Base-by-base conservation (phyloP, 2,113 vertebrate species). In the Siniperca knerii region DNA sequence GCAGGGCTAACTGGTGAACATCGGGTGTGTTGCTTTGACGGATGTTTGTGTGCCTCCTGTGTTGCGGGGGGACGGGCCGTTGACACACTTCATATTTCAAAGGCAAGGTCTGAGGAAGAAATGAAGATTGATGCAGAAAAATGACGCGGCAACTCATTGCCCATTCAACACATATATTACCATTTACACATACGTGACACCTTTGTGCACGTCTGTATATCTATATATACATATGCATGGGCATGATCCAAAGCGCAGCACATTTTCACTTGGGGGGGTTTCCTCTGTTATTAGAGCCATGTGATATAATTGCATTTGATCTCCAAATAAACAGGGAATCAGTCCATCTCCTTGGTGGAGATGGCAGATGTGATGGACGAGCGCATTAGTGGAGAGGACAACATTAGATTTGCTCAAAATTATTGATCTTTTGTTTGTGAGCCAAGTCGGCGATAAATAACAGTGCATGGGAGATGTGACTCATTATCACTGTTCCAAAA, bases 371-470 rank as follows among this genome's bases (percentile, higher is more conserved):
- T 96, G 96, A 96, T 96, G 95, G 95, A 96, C 94, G 95, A 96
- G 94, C 95, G 81, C 95, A 96, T 96, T 96, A 96, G 95, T 90
- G 90, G 90, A 92, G 93, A 94, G 92, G 95, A 96, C 95, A 96
- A 96, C 95, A 96, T 96, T 96, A 96, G 95, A 96, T 96, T 96
- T 96, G 96, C 96, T 96, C 94, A 96, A 96, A 96, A 96, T 96
- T 96, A 96, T 96, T 95, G 96, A 96, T 96, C 96, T 96, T 96
- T 96, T 96, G 95, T 96, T 96, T 96, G 95, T 85, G 88, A 96
- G 96, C 95, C 95, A 96, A 95, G 95, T 94, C 94, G 92, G 92
- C 95, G 93, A 95, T 96, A 96, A 96, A 96, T 96, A 96, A 95
- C 95, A 91, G 92, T 87, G 90, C 94, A 93, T 93, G 92, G 94